Base-by-base conservation (phyloP, 2,888 invertebrate species). In the Drosophila picticornis region DNA sequence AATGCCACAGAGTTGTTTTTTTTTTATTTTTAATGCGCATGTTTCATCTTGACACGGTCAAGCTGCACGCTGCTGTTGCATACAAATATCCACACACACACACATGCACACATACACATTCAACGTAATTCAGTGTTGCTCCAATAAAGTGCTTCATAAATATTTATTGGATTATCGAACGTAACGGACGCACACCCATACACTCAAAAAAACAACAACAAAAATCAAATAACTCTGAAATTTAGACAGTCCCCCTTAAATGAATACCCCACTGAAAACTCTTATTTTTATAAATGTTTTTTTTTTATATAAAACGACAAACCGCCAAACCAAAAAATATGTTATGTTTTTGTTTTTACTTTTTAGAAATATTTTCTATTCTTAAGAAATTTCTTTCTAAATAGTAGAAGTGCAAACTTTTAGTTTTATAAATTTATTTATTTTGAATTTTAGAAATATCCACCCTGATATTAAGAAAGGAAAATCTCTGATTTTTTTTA, bases 91-190 rank as follows among this genome's bases (percentile, higher is more conserved):
- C 57, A 43, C 27, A 52, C 19, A 64, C 36, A 34, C n/a, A 29
- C 34, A 25, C 43, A 38, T 43, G 10, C 29, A 70, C 69, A 67
- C 70, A 51, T 75, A 69, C 72, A 72, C 67, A 53, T 75, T 83
- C 82, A 82, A 90, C 86, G 88, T 90, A 90, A 88, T 90, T 88
- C 90, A 87, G 89, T 89, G 90, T 90, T 88, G 87, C 84, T 89
- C 88, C 88, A 90, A 88, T 89, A 88, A 91, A 86, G 88, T 88
- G 79, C 88, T 88, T 91, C 90, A 91, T 91, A 90, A 91, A 90
- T 90, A 90, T 91, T 91, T 88, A 90, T 90, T 90, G 89, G 87
- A 84, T 91, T 90, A 90, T 88, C 77, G 83, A 79, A 77, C 78
- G 75, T 64, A 85, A 80, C 77, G 80, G 68, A 77, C 74, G 63